A percentile compares a stretch with the other conserved stretches of the same genome.
These are phyloP conservation scores for Zootermopsis nevadensis DNA, from an alignment of 2,888 invertebrate genomes.

Conservation along the genomic window DNA sequence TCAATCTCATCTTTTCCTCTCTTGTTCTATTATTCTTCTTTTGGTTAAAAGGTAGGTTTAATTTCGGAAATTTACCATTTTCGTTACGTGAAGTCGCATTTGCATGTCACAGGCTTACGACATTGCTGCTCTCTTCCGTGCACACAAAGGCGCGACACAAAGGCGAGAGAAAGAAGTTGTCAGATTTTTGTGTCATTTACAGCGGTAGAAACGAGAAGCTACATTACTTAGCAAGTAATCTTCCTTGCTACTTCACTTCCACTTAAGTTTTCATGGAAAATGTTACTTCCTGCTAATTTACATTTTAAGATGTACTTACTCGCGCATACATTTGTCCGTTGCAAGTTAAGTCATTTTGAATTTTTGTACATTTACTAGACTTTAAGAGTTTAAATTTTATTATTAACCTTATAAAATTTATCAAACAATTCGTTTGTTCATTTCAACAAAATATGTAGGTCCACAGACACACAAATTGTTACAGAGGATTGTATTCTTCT, in stretches of 20 bases:
- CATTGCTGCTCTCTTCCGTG: slow-evolving; percentile 14
- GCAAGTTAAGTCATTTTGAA: no score
- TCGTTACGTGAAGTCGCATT: background rate
- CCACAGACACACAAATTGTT: no score
- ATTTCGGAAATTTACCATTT: slow-evolving; percentile 30
- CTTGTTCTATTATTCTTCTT: background rate
- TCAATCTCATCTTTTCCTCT: background rate
- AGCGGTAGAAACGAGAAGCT: background rate
- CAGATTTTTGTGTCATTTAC: slow-evolving; percentile 26
- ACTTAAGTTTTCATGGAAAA: background rate
- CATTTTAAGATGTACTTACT: no score
- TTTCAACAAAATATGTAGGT: no score
- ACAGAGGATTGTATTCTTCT: no score
- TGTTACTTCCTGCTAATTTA: background rate
- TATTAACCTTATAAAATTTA: no score
- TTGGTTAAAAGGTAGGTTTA: background rate
- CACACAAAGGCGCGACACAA: background rate
- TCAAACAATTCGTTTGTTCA: no score
- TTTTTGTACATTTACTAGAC: no score
- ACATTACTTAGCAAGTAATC: background rate
- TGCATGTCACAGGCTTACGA: slow-evolving; percentile 14
- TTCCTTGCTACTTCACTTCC: slow-evolving; percentile 13
- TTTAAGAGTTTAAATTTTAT: no score
- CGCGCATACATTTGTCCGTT: no score
- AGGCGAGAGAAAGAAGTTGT: background rate